Percentiles rank a stretch among this genome's conserved stretches.
phyloP scores from a whole-genome alignment of 1,140 invertebrate species.

The Trypoxylus dichotomus region DNA sequence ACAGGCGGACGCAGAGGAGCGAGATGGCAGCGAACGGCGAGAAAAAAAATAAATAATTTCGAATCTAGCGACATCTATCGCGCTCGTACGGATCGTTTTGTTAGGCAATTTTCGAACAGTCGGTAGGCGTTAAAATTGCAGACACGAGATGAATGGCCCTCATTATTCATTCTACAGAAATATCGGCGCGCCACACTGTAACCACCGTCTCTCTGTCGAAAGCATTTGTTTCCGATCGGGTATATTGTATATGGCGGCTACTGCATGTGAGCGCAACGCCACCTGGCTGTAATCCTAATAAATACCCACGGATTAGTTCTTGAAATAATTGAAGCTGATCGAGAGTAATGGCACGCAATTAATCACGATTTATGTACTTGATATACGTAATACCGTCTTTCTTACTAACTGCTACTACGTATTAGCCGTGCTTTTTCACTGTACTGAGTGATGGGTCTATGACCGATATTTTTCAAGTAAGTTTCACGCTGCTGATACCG shows the following conservation, averaged over 20 bases:
- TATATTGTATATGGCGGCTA: neutral
- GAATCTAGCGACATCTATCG: constrained; percentile 18
- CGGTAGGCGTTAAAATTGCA: constrained; percentile 20
- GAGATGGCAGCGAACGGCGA: neutral
- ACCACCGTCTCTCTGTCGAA: neutral
- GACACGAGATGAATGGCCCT: constrained; percentile 18
- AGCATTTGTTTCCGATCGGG: constrained; percentile 12
- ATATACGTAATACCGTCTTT: too few species aligned
- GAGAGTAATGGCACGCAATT: neutral
- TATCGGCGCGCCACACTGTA: constrained; percentile 1
- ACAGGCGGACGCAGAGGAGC: neutral
- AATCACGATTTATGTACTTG: neutral
- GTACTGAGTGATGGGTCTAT: too few species aligned
- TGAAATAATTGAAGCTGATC: constrained; percentile 17
- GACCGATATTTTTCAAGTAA: too few species aligned
- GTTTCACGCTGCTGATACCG: too few species aligned
- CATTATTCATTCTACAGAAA: constrained; percentile 21
- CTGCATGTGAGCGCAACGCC: neutral
- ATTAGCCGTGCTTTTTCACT: too few species aligned
- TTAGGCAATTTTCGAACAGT: constrained; percentile 25
- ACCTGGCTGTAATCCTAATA: constrained; percentile 14
- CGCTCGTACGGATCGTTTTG: constrained; percentile 19
- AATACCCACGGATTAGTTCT: constrained; percentile 12
- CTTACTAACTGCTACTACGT: too few species aligned
- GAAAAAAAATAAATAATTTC: constrained; percentile 25